Percentiles rank a stretch among this genome's conserved stretches.
phyloP scores from a whole-genome alignment of 1,140 invertebrate genomes.

The Homarus americanus region DNA sequence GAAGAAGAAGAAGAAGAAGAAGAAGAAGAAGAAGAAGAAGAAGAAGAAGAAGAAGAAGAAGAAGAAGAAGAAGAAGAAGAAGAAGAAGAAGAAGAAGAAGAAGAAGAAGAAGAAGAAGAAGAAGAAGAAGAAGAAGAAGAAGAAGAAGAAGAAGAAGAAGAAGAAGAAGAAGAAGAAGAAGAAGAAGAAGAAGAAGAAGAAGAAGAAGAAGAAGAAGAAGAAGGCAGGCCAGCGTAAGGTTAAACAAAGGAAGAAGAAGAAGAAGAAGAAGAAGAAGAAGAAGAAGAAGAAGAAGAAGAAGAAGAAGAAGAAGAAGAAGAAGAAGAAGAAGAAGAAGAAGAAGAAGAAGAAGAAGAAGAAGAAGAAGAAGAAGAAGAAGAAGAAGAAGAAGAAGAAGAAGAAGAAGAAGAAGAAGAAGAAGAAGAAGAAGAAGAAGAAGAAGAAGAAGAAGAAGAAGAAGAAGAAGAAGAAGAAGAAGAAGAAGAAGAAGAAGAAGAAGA shows the following conservation, averaged over 20 bases:
- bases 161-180: neutral
- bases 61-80: neutral
- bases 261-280: conserved; percentile 1
- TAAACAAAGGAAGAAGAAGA: neutral
- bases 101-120: neutral
- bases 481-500: too few species aligned
- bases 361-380: too few species aligned
- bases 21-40: neutral
- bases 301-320: conserved; percentile 7
- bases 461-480: too few species aligned
- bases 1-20: neutral
- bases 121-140: neutral
- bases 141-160: neutral
- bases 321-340: too few species aligned
- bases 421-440: too few species aligned
- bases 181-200: neutral
- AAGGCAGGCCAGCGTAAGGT: neutral
- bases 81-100: neutral
- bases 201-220: neutral
- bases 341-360: too few species aligned
- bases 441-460: too few species aligned
- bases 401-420: too few species aligned
- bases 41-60: neutral
- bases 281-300: neutral
- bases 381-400: too few species aligned